These are phyloP conservation scores for Myrmophylax atrothorax DNA, from an alignment of 2,113 vertebrate species.

Conservation along the genomic window DNA sequence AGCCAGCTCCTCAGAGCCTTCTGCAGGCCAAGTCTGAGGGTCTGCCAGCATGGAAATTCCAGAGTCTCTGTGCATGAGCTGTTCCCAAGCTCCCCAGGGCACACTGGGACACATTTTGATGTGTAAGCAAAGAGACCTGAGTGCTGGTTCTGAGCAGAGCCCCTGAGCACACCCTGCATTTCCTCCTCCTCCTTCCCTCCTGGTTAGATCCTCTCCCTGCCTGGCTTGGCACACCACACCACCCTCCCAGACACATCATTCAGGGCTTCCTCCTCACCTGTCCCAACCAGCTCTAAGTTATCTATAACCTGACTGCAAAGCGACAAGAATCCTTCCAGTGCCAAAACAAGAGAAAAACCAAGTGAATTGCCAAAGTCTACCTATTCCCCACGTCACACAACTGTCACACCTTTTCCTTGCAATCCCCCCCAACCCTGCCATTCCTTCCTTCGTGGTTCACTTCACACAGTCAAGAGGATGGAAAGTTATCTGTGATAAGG, in stretches of 20 bases:
- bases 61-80: neutral
- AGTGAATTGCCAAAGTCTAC: neutral
- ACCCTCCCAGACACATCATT: neutral
- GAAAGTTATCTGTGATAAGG: neutral
- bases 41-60: neutral
- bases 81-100: neutral
- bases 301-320: neutral
- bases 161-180: neutral
- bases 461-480: neutral
- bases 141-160: neutral
- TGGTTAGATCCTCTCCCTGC: neutral
- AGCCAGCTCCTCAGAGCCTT: neutral
- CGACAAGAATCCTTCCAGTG: neutral
- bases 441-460: neutral
- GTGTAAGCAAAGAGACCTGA: accelerated
- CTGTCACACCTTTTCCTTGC: neutral
- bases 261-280: neutral
- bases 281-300: neutral
- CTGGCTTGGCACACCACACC: neutral
- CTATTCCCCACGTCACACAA: neutral
- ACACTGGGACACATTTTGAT: neutral
- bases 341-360: neutral
- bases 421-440: neutral
- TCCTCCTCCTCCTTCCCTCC: neutral
- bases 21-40: neutral